Evolutionary conservation across 2,888 invertebrate genomes (phyloP).

Genomic region (Carabus problematicus): DNA sequence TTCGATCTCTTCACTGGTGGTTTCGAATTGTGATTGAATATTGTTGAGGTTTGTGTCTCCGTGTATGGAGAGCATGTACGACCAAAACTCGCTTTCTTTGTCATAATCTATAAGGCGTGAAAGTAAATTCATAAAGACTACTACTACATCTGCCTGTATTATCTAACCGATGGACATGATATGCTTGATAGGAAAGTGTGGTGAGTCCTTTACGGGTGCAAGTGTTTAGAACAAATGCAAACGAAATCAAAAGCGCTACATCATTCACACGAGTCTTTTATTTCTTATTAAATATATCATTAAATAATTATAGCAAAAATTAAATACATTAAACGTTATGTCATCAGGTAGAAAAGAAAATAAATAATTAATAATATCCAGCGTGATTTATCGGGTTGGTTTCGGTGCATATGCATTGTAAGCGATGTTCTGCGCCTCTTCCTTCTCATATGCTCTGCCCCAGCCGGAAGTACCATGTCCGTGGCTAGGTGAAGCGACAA

Average conservation of each 20-base stretch:
- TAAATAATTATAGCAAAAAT: constrained; percentile 41
- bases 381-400: constrained; percentile 45
- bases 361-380: constrained; percentile 30
- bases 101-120: constrained; percentile 38
- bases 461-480: constrained; percentile 73
- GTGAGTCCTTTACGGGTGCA: constrained; percentile 45
- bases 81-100: constrained; percentile 38
- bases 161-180: constrained; percentile 34
- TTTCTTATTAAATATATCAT: constrained; percentile 38
- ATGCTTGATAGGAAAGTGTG: constrained; percentile 23
- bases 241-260: constrained; percentile 49
- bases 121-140: constrained; percentile 31
- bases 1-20: constrained; percentile 19
- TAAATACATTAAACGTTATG: constrained; percentile 52
- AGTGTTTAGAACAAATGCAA: constrained; percentile 57
- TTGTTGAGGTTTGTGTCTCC: background rate
- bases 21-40: constrained; percentile 4
- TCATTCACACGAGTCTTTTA: constrained; percentile 39
- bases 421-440: constrained; percentile 65
- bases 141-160: constrained; percentile 25
- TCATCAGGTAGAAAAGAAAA: constrained; percentile 41
- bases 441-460: constrained; percentile 68
- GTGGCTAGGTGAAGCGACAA: constrained; percentile 70
- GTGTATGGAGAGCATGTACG: constrained; percentile 22
- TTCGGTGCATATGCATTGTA: constrained; percentile 61